Percentiles rank a stretch among this genome's conserved stretches.
phyloP scores from a whole-genome alignment of 1,140 invertebrate genomes.

The Caenorhabditis tropicalis region DNA sequence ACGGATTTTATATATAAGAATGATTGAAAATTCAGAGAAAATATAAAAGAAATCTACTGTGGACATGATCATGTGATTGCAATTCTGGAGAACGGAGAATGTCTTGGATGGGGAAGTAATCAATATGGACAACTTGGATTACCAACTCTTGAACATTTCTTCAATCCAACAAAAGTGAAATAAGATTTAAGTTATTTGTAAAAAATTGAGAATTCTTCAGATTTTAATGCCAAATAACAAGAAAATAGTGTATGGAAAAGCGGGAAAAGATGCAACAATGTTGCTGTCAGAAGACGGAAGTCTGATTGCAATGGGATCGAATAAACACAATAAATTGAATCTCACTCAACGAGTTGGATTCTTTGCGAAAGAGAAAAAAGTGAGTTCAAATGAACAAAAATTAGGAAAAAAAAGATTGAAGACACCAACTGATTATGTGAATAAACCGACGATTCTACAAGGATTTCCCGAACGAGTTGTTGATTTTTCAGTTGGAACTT shows the following conservation, averaged over 20 bases:
- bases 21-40: slow-evolving; percentile 74
- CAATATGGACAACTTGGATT: slow-evolving; percentile 78
- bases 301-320: slow-evolving; percentile 79
- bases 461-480: slow-evolving; percentile 71
- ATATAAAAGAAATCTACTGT: slow-evolving; percentile 78
- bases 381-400: slow-evolving; percentile 46
- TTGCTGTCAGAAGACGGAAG: slow-evolving; percentile 77
- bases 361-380: slow-evolving; percentile 72
- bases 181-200: not conserved
- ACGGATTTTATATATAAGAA: too few species aligned
- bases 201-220: not conserved
- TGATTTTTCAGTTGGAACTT: slow-evolving; percentile 62
- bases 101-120: slow-evolving; percentile 80
- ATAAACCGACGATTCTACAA: slow-evolving; percentile 73
- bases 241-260: slow-evolving; percentile 75
- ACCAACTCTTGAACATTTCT: slow-evolving; percentile 76
- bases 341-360: slow-evolving; percentile 76
- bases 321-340: slow-evolving; percentile 79
- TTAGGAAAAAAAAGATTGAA: slow-evolving; percentile 54
- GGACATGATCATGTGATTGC: slow-evolving; percentile 79
- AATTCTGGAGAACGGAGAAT: slow-evolving; percentile 76
- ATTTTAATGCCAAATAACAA: slow-evolving; percentile 37
- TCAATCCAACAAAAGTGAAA: slow-evolving; percentile 57
- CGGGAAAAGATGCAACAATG: slow-evolving; percentile 76
- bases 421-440: slow-evolving; percentile 74